Base-by-base conservation (phyloP, 2,113 vertebrate genomes). In the Aegotheles bennettii region DNA sequence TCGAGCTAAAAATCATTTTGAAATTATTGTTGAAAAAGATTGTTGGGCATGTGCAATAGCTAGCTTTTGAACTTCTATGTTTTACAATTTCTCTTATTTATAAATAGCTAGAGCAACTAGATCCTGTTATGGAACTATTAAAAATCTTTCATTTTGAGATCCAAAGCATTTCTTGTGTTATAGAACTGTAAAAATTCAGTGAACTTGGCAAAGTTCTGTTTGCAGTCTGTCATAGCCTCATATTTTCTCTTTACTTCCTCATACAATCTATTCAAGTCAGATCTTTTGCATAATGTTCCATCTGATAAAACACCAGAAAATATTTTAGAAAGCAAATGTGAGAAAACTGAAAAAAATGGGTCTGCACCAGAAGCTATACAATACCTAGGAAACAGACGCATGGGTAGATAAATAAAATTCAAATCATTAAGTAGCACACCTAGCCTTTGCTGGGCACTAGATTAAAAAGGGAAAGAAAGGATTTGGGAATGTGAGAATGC, bases 1-100 rank as follows among this genome's bases (percentile, higher is more conserved):
- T 97, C 89, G 38, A 94, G 96, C 95, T 95, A 96, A 97, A 97
- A 93, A 95, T 90, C 95, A 95, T 90, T 94, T 95, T 89, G 86
- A 95, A 96, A 92, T 94, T 95, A 96, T 93, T 94, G 91, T 85
- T 91, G 95, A 80, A 96, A 93, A 95, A 92, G 93, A 64, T 87
- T 93, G 85, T 76, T 73, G 73, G 54, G 86, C 86, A 84, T 75
- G 89, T 84, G 90, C 83, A 87, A 80, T 53, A 80, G 80, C 42
- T 40, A 33, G 43, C 26, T 95, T 94, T 93, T 80, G 83, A 96
- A 92, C 94, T 59, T 71, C 7, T 8, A 21, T 86, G 69, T 65
- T 95, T 97, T 67, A 40, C 69, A 77, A 47, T 90, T 87, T 82
- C 92, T 95, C 79, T 90, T 64, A 57, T 94, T 94, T 85, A 94